Evolutionary conservation across 2,797 vertebrate genomes (phyloP), one percentile per base, ranked within the genome.

Genomic region (Nyctibius grandis): DNA sequence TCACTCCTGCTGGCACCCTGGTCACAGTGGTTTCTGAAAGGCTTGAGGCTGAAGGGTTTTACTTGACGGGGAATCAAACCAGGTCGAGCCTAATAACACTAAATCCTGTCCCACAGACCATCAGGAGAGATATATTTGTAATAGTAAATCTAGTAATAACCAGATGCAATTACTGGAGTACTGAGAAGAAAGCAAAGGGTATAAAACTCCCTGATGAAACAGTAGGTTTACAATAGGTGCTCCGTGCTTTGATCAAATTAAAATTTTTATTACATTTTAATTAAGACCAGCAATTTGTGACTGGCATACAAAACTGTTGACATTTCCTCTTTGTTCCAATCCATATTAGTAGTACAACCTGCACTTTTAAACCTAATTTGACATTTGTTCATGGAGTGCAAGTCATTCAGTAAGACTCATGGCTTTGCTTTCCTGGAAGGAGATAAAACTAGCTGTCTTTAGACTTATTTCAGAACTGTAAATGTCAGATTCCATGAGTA

Each of bases 241-340:
- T 91, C 79, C 33, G 20, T 6, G 34, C 88, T 86, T 93, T 90
- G 83, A 93, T 85, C 60, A 88, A 95, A 95, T 94, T 94, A 90
- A 82, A 82, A 20, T 17, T 76, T 95, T 96, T 93, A 93, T 90
- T 95, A 61, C 63, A 59, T 50, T 89, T 85, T 86, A 90, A 89
- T 94, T 94, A 93, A 94, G 61, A 87, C 33, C 56, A 93, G 56
- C 19, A 94, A 85, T 95, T 95, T 87, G 91, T 1, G 28, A 89
- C 80, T 89, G 42, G 21, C 63, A 50, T 51, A 63, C 25, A 94
- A 91, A 95, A 68, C 10, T 3, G 0, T 69, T 91, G 83, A 76
- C 63, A 82, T 92, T 94, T 95, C 75, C 72, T 83, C 42, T 87
- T 85, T 85, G 25, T 87, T 85, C 45, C 45, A 69, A 38, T 79